Conservation (phyloP, 30 jellyfish, hydroid and myxozoan species). For the Rhopilema esculentum region DNA sequence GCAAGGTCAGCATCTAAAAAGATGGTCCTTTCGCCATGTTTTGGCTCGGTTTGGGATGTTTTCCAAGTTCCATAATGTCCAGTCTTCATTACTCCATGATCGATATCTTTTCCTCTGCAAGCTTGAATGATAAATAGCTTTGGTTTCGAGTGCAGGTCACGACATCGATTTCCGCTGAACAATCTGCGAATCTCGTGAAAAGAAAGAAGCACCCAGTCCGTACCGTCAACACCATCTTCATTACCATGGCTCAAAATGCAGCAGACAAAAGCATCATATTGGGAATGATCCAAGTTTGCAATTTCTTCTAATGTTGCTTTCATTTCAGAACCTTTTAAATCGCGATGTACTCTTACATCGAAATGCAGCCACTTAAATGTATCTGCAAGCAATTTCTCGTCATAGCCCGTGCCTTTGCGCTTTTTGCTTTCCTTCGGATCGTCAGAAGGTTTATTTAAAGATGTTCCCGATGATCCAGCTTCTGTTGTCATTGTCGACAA, state of each 20-base stretch:
- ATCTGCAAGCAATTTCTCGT: constrained; percentile 1
- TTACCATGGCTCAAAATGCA: constrained; percentile 72
- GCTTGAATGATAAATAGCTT: constrained; percentile 78
- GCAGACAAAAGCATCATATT: constrained; percentile 72
- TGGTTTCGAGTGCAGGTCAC: too few relatives aligned
- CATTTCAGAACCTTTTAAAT: constrained; percentile 33
- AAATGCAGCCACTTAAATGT: constrained; percentile 52
- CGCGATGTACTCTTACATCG: neutral
- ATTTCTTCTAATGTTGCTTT: neutral
- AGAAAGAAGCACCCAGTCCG: constrained; percentile 35
- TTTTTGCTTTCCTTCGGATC: too few relatives aligned
- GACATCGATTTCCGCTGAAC: too few relatives aligned
- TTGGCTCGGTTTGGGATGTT: too few relatives aligned
- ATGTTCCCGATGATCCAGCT: too few relatives aligned
- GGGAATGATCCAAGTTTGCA: constrained; percentile 51
- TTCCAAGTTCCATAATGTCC: neutral
- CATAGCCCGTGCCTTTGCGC: constrained; percentile 2
- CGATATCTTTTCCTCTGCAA: constrained; percentile 48
- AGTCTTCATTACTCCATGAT: neutral
- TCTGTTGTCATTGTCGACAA: too few relatives aligned
- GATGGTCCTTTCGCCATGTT: too few relatives aligned
- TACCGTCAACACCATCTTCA: constrained; percentile 32
- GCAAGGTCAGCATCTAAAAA: too few relatives aligned
- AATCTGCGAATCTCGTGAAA: neutral
- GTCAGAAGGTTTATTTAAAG: too few relatives aligned